Conservation (phyloP, 2,113 vertebrate species). For the Ascaphus truei region DNA sequence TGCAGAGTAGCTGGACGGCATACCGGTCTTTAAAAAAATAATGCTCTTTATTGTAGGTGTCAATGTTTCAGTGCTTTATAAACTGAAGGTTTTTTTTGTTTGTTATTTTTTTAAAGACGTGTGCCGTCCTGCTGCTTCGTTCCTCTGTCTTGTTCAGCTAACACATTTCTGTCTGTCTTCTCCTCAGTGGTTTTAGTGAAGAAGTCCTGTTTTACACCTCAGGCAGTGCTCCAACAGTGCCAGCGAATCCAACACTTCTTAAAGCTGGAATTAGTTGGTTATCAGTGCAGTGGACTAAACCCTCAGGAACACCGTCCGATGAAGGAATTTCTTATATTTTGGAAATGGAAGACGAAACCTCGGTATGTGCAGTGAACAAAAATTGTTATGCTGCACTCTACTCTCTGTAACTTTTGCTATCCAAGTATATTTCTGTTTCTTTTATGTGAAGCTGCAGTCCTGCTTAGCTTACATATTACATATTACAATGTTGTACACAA, state of each 20-base stretch:
- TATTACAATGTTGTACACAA: too few species aligned
- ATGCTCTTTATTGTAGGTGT: too few species aligned
- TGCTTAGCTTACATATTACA: too few species aligned
- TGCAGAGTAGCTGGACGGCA: too few species aligned
- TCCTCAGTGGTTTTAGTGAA: constrained; percentile 89
- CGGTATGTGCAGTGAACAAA: constrained; percentile 68
- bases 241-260: constrained; percentile 81
- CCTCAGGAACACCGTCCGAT: constrained; percentile 85
- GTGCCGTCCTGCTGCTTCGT: background rate
- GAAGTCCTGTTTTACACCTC: constrained; percentile 92
- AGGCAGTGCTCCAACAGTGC: constrained; percentile 89
- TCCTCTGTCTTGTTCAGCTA: background rate
- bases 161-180: constrained; percentile 46
- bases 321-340: constrained; percentile 90
- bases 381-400: constrained; percentile 17
- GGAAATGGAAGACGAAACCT: constrained; percentile 96
- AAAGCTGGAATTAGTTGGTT: constrained; percentile 88
- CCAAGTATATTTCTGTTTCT: background rate
- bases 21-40: too few species aligned
- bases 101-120: background rate
- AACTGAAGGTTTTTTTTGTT: background rate
- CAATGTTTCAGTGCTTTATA: too few species aligned
- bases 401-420: constrained; percentile 17
- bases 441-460: too few species aligned
- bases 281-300: constrained; percentile 87